Conservation (phyloP, 1,140 invertebrate genomes). For the Hestina assimilis region DNA sequence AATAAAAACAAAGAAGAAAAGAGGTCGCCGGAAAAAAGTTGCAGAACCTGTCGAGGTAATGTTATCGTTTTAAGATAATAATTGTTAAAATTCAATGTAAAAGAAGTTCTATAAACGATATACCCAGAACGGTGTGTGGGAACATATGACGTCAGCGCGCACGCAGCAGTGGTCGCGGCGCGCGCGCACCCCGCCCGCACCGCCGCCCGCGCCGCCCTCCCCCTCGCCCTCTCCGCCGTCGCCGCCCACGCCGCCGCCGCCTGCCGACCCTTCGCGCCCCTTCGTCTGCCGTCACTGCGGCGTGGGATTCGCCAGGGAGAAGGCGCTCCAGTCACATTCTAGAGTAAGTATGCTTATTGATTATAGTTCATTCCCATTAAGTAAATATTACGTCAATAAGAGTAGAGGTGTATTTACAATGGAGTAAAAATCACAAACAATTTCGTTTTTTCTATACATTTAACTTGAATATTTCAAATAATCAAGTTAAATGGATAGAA, state of each 20-base stretch:
- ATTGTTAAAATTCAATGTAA: not conserved
- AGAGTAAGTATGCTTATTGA: conserved; percentile 77
- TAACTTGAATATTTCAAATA: too few relatives aligned
- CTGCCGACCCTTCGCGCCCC: conserved; percentile 85
- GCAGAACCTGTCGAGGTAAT: conserved; percentile 48
- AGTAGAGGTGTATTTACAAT: too few relatives aligned
- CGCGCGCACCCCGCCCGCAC: conserved; percentile 42
- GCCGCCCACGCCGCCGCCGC: conserved; percentile 66
- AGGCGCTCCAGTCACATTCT: conserved; percentile 86
- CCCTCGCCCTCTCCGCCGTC: conserved; percentile 28
- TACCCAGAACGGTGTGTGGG: conserved; percentile 51
- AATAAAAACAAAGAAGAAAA: conserved; percentile 65
- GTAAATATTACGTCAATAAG: too few relatives aligned
- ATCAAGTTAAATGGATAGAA: too few relatives aligned
- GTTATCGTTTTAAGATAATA: not conserved
- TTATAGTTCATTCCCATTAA: too few relatives aligned
- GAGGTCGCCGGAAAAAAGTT: conserved; percentile 66
- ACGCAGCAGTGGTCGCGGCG: conserved; percentile 74
- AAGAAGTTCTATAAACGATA: not conserved
- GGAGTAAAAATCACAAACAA: too few relatives aligned
- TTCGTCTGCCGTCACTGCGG: conserved; percentile 90
- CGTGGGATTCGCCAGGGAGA: conserved; percentile 88
- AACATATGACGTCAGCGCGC: conserved; percentile 71
- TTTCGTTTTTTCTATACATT: too few relatives aligned
- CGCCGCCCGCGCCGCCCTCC: conserved; percentile 32